phyloP scores from a whole-genome alignment of 2,888 invertebrate genomes.

The Apodemia zela region DNA sequence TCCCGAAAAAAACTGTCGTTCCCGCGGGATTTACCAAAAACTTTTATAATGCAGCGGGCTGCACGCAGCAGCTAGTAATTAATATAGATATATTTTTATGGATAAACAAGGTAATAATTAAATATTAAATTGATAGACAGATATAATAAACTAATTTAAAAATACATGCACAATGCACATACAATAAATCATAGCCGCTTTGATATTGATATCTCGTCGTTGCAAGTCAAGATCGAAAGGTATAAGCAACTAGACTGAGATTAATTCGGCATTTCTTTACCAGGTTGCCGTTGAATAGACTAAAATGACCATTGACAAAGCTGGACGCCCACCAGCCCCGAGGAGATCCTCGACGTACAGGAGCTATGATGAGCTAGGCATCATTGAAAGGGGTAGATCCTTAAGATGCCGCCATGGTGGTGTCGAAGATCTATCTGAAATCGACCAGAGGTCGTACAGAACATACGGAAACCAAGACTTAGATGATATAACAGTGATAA shows the following conservation, averaged over 20 bases:
- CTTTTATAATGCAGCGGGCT: no score
- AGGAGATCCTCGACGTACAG: conserved; percentile 69
- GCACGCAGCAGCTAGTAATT: no score
- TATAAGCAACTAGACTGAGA: conserved; percentile 20
- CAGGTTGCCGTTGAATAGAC: conserved; percentile 52
- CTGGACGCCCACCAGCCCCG: conserved; percentile 67
- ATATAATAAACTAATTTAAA: no score
- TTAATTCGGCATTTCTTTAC: conserved; percentile 49
- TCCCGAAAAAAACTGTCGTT: no score
- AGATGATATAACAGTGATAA: conserved; percentile 70
- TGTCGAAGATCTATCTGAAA: conserved; percentile 57
- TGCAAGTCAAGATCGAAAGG: conserved; percentile 34
- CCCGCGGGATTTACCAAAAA: no score
- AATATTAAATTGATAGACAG: no score
- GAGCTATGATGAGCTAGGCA: conserved; percentile 71
- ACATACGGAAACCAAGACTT: conserved; percentile 52
- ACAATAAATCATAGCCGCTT: neutral
- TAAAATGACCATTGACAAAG: conserved; percentile 70
- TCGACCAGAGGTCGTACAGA: no score
- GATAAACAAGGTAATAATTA: no score
- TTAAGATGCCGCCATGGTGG: conserved; percentile 65
- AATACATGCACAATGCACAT: no score
- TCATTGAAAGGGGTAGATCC: conserved; percentile 59
- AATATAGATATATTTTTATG: no score
- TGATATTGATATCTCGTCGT: neutral